Evolutionary conservation across 1,140 invertebrate species (phyloP).

Genomic region (Ceratosolen fusciceps): DNA sequence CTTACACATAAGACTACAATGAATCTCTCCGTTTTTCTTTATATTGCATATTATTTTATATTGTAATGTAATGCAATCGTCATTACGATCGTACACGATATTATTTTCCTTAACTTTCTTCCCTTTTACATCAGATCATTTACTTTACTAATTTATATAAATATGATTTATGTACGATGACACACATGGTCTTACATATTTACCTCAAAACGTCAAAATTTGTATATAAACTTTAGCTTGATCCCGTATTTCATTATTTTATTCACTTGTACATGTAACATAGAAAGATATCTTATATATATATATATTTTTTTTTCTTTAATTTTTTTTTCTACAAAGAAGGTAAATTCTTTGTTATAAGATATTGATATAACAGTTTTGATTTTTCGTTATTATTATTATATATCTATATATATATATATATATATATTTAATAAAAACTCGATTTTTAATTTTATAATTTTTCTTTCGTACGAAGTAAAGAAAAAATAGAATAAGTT

Average conservation of each 20-base stretch:
- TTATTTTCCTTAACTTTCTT: not conserved
- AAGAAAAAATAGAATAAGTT: not conserved
- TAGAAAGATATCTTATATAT: conserved; percentile 20
- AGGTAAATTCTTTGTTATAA: no score
- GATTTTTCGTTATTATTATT: conserved; percentile 9
- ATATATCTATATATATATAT: not conserved
- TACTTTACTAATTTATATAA: conserved; percentile 22
- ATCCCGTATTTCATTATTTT: conserved; percentile 22
- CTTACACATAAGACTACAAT: not conserved
- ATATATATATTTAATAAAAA: not conserved
- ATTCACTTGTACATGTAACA: conserved; percentile 22
- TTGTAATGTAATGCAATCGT: conserved; percentile 28
- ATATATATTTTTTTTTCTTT: not conserved
- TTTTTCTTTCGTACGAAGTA: not conserved
- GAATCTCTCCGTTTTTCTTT: conserved; percentile 2
- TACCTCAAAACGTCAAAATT: conserved; percentile 35
- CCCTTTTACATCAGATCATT: conserved; percentile 1
- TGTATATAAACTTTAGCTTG: conserved; percentile 28
- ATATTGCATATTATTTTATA: conserved; percentile 18
- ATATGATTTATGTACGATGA: conserved; percentile 39
- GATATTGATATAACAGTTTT: conserved; percentile 15
- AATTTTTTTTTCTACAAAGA: not conserved
- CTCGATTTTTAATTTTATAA: not conserved
- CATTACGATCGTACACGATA: conserved; percentile 29
- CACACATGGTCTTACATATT: conserved; percentile 26